phyloP scores from a whole-genome alignment of 2,797 vertebrate species.

The Acestrorhynchus altus region DNA sequence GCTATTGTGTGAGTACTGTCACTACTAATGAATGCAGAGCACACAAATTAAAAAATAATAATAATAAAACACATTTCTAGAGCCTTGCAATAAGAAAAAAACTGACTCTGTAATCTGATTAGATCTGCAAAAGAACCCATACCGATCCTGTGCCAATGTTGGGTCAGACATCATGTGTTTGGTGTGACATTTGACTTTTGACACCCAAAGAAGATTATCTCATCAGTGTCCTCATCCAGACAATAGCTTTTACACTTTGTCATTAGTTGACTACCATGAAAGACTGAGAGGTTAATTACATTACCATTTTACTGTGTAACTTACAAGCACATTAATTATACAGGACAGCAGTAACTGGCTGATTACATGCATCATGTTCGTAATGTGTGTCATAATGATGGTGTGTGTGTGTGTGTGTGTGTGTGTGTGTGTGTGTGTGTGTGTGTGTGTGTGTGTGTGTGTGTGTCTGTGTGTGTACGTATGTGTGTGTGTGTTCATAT shows the following conservation, averaged over 20 bases:
- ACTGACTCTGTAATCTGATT: background rate
- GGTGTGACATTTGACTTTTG: background rate
- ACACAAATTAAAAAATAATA: background rate
- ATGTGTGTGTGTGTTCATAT: conserved; percentile 3
- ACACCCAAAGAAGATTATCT: background rate
- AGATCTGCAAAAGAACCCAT: background rate
- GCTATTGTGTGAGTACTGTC: background rate
- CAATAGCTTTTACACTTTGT: conserved; percentile 5
- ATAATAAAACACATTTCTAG: background rate
- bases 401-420: background rate
- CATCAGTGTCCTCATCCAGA: background rate
- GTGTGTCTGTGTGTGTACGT: background rate
- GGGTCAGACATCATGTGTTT: background rate
- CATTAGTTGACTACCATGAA: background rate
- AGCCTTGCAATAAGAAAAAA: background rate
- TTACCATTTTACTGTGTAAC: conserved; percentile 1
- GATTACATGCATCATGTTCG: background rate
- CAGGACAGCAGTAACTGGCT: background rate
- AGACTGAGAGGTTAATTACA: conserved; percentile 2
- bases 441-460: conserved; percentile 4
- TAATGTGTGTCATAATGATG: background rate
- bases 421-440: no score
- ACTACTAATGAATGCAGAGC: background rate
- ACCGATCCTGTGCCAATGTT: background rate
- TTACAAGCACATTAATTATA: conserved; percentile 15